Base-by-base conservation (phyloP, 1,140 invertebrate species). In the Bombus superbus region DNA sequence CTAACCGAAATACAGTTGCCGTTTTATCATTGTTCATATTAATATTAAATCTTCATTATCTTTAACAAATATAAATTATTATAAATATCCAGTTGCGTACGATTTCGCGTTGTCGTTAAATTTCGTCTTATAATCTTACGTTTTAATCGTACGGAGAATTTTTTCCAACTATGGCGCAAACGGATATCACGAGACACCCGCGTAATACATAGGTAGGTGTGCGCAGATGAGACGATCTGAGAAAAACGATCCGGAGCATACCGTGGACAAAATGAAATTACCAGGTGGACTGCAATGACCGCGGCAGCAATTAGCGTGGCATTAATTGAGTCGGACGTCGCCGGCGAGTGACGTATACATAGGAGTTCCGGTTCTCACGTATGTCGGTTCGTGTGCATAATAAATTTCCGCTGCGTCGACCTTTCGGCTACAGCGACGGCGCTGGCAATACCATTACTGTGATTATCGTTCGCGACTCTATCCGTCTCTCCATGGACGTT, bases 301-400 rank as follows among this genome's bases (percentile, higher is more conserved):
- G 28, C 62, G 73, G 78, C 68, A 73, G 83, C 89, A 90, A 90
- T 90, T 90, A 90, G 89, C 86, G 80, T 90, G 86, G 89, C 86
- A 90, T 90, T 90, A 90, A 90, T 90, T 90, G 89, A 90, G 86
- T 88, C 83, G 57, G 84, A 78, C 83, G 83, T 86, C 73, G 89
- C 68, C 66, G 59, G 75, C 81, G 72, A 86, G 81, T 86, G 77
- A 90, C 83, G 40, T 83, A 79, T 86, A 86, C 77, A 82, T 28
- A 53, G 72, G 74, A 32, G 81, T 40, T 47, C 38, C 25, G 59
- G 64, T 83, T 83, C 86, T 62, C 75, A 57, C 74, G 62, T 86
- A 83, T 72, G 88, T 78, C 53, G 89, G 66, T 64, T 62, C 72
- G 74, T 62, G 77, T 82, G 83, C 89, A 88, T 90, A 90, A 90